phyloP scores from a whole-genome alignment of 2,888 invertebrate species.

The Agonum fuliginosum region DNA sequence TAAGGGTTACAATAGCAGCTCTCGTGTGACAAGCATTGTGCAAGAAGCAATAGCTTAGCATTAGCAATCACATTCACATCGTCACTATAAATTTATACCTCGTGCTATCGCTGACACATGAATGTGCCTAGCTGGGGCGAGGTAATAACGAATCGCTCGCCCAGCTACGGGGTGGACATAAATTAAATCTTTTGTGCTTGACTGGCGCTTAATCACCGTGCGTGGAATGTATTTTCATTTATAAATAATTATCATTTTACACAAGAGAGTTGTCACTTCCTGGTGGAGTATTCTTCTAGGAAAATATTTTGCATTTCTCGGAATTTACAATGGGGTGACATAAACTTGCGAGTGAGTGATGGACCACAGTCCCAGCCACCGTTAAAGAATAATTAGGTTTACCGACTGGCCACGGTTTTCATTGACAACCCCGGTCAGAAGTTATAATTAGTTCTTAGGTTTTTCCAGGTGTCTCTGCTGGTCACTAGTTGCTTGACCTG shows the following conservation, averaged over 20 bases:
- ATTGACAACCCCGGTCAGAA: no score
- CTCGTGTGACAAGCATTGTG: constrained; percentile 28
- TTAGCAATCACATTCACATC: constrained; percentile 47
- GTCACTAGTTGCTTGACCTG: no score
- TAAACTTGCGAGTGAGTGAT: no score
- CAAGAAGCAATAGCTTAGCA: constrained; percentile 32
- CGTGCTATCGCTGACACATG: constrained; percentile 41
- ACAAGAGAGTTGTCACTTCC: neutral
- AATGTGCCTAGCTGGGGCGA: constrained; percentile 21
- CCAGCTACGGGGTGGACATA: constrained; percentile 24
- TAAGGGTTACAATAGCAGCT: constrained; percentile 29
- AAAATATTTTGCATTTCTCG: neutral
- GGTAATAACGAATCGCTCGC: constrained; percentile 30
- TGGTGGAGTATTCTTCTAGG: neutral
- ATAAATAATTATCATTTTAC: neutral
- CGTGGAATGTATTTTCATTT: constrained; percentile 8
- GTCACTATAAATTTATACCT: constrained; percentile 41
- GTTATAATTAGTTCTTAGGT: no score
- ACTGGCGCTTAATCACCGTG: constrained; percentile 4
- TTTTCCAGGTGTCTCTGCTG: no score
- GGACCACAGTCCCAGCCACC: no score
- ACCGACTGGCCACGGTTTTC: no score
- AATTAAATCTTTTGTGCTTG: constrained; percentile 42
- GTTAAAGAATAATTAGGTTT: no score
- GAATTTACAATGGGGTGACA: no score